These are phyloP conservation scores for Chelonus insularis DNA, from an alignment of 1,140 invertebrate species.

Conservation along the genomic window DNA sequence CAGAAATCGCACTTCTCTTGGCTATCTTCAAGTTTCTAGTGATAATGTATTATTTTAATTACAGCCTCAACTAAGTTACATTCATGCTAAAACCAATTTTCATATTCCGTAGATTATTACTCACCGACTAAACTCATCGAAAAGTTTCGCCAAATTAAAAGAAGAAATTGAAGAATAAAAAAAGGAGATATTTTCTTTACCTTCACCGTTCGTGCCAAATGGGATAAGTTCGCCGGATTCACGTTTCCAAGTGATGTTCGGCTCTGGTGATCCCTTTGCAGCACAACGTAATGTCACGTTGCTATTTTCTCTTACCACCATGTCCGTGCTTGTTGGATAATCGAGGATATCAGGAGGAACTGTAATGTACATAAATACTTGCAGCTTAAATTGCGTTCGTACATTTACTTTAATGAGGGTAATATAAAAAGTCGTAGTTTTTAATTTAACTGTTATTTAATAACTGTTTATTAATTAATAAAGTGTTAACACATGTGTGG, in stretches of 20 bases:
- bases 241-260: constrained; percentile 80
- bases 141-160: no score
- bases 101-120: no score
- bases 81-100: no score
- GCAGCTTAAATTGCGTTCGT: no score
- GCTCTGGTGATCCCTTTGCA: constrained; percentile 77
- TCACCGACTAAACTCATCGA: no score
- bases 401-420: no score
- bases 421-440: no score
- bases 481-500: no score
- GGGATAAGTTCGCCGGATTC: constrained; percentile 74
- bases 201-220: constrained; percentile 62
- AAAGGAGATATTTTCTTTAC: constrained; percentile 51
- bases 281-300: constrained; percentile 83
- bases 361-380: constrained; percentile 56
- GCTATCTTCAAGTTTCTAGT: no score
- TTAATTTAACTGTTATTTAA: no score
- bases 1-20: not conserved
- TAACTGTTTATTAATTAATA: no score
- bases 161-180: not conserved
- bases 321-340: constrained; percentile 82
- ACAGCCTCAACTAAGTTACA: not conserved
- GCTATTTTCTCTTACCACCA: constrained; percentile 81
- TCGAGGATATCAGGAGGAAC: constrained; percentile 87
- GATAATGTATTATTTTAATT: not conserved